A percentile compares a stretch with the other conserved stretches of the same genome.
Evolutionary conservation across 2,797 vertebrate species (phyloP).

Genomic region (Malacoraja senta): DNA sequence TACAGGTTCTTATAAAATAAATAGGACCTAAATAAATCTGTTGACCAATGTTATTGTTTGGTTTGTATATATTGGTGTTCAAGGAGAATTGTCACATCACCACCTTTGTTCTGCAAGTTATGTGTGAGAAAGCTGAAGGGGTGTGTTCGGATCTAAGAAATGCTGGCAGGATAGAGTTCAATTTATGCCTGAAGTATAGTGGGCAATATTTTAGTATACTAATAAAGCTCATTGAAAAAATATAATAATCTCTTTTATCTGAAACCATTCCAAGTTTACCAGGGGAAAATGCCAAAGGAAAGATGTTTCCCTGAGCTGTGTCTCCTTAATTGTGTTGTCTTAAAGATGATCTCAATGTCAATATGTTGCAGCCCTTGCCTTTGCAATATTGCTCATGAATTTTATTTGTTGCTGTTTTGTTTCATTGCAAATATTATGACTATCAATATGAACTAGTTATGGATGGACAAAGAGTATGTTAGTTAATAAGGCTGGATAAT

Average conservation of each 20-base stretch:
- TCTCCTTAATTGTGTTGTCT: neutral
- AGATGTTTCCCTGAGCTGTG: neutral
- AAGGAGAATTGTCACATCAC: neutral
- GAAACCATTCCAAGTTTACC: neutral
- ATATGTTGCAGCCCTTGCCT: neutral
- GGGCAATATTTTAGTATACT: neutral
- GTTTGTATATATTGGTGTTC: neutral
- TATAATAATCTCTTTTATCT: neutral
- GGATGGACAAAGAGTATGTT: neutral
- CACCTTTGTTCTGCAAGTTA: slow-evolving; percentile 7
- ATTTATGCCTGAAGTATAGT: neutral
- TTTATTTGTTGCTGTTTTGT: neutral
- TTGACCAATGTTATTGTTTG: neutral
- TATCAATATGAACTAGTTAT: neutral
- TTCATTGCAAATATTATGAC: neutral
- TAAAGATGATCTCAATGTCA: neutral
- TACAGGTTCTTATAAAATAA: neutral
- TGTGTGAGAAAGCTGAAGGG: neutral
- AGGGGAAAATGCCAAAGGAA: neutral
- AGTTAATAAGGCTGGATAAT: neutral
- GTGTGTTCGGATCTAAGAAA: neutral
- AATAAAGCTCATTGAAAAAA: neutral
- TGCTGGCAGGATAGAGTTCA: neutral
- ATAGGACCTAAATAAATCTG: neutral
- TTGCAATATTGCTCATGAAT: neutral